phyloP scores from a whole-genome alignment of 1,140 invertebrate genomes.

The Listronotus oregonensis region DNA sequence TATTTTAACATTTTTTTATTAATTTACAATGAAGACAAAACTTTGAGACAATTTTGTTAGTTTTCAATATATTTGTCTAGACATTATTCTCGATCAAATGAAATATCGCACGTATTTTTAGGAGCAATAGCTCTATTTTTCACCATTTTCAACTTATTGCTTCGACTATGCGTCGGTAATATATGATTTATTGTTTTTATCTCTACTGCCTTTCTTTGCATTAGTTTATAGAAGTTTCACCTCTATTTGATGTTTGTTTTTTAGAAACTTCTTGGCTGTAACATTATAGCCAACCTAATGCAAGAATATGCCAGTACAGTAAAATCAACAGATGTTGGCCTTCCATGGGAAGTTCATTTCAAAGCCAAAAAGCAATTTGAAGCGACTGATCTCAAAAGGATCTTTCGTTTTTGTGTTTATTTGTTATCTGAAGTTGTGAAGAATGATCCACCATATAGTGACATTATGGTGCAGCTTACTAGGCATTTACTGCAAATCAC shows the following conservation, averaged over 20 bases:
- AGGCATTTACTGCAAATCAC: constrained; percentile 50
- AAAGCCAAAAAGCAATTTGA: constrained; percentile 86
- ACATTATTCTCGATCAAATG: too few species aligned
- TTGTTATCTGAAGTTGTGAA: constrained; percentile 52
- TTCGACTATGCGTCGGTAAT: too few species aligned
- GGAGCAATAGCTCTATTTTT: too few species aligned
- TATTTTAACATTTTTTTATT: too few species aligned
- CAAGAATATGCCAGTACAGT: constrained; percentile 87
- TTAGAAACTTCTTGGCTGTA: constrained; percentile 77
- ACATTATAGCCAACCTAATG: constrained; percentile 79
- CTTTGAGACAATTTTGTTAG: too few species aligned
- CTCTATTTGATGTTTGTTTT: constrained; percentile 20
- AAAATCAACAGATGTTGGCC: constrained; percentile 81
- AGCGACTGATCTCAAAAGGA: constrained; percentile 74
- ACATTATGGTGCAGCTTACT: constrained; percentile 44
- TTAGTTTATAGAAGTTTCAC: too few species aligned
- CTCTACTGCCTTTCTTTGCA: too few species aligned
- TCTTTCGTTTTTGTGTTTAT: constrained; percentile 64
- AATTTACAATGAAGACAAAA: too few species aligned
- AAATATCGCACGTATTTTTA: too few species aligned
- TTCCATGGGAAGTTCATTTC: constrained; percentile 86
- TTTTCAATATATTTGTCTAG: too few species aligned
- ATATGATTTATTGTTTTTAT: too few species aligned
- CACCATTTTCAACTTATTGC: too few species aligned
- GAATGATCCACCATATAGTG: constrained; percentile 48